Base-by-base conservation (phyloP, 1,140 invertebrate genomes). In the Heterodera schachtii region DNA sequence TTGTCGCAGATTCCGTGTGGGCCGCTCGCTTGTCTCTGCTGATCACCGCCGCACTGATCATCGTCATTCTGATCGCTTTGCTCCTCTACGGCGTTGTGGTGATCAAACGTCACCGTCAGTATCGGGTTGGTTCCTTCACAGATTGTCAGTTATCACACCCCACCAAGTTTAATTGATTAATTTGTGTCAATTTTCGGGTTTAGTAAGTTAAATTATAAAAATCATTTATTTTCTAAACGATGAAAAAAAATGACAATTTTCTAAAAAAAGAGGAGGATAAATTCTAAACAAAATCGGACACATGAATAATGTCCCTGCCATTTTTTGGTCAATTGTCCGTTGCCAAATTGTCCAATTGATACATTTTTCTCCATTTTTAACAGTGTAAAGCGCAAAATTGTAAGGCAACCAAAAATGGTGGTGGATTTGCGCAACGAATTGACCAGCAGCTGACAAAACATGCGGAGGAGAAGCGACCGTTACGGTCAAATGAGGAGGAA, bases 41-140 rank as follows among this genome's bases (percentile, higher is more conserved):
- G 21, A 78, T 78, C 46, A 78, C 77, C 43, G 44, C 47, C 66
- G 44, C 47, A 46, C 43, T 78, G 70, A 78, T 78, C 70, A 78
- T 69, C 41, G 44, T 78, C 66, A 78, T 78, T 49, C 5, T 78
- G 13, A 66, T 46, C 5, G 2, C 64, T 64, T 69, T 78, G 70
- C 70, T 64, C 46, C 49, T 78, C 70, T 78, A 78, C 70, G 66
- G 47, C 66, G 43, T 43, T 47, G 21, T 43, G 41, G 66, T 46
- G 31, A 31, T 31, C 43, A 44, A 41, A 41, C 47, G 49, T 46
- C 64, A 31, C 66, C 57, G 57, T 11, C 16, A 78, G 21, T 43
- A 41, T 16, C 66, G 16, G 13, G 64, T 78, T 52, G 47, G 2
- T 44, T 31, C 31, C 0, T 31, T 31, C 31, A 31, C 31, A 31